Base-by-base conservation (phyloP, 2,113 vertebrate genomes). In the Leptodactylus fuscus region DNA sequence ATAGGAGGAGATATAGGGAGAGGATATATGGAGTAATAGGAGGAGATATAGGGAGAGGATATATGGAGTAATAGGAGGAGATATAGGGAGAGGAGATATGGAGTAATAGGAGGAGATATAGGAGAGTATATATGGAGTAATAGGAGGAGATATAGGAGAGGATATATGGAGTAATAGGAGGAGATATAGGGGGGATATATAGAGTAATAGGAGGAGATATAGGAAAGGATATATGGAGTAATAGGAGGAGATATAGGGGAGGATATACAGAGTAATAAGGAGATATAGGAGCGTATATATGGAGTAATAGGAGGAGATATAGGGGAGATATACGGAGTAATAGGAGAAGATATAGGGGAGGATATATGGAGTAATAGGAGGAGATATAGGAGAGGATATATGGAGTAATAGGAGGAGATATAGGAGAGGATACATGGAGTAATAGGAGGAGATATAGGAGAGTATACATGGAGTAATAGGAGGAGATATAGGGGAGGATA, bases 21-120 rank as follows among this genome's bases (percentile, higher is more conserved):
- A 67, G 62, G 62, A 2, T 67, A 67, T 67, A 67, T 67, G 62
- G 65, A 65, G 65, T 69, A 69, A 69, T 62, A 62, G 60, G 60
- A 62, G 60, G 27, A 62, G 24, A 60, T 62, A 62, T 62, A 32
- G 27, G 60, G n/a, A 4, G 53, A 22, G n/a, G 53, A n/a, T 55
- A 55, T 55, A 55, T 55, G 53, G 53, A 27, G 55, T 60, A 60
- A 60, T 65, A 65, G 60, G 65, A 69, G 65, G 65, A 69, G 15
- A 69, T 69, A 69, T 69, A 69, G 24, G 24, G 27, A 12, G 55
- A 27, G 55, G 12, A 4, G 27, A 62, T 29, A 62, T 62, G 24
- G 58, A 62, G 58, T 62, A 62, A 62, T 62, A 62, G 24, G 58
- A 62, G 58, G 58, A 62, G 58, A 62, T 62, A 20, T 20, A 53